Evolutionary conservation across 2,797 vertebrate species (phyloP), one percentile per base, ranked within the genome.

Genomic region (Antennarius maculatus): DNA sequence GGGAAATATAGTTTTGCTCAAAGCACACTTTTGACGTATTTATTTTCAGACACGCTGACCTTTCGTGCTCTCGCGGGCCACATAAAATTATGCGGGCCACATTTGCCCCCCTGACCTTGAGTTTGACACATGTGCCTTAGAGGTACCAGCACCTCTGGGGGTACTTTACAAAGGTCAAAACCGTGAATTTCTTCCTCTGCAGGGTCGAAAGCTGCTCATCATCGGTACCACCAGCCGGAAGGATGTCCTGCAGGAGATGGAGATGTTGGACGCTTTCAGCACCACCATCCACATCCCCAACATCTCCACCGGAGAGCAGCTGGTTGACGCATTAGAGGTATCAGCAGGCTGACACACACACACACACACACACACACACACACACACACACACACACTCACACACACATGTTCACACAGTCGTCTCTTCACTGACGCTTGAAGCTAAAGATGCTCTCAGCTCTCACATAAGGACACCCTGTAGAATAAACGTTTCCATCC

Each of bases 191-290:
- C 0, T 28, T 65, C 5, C 41, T 72, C 60, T 85, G 72, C 90
- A 98, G 97, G 95, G 96, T 5, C 95, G 97, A 29, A 99, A 99
- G 89, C 95, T 99, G 13, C 93, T 99, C 9, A 98, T 99, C 86
- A 97, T 99, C 2, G 97, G 97, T 31, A 99, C 97, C 80, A 98
- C 96, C 15, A 98, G 97, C 85, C 95, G 96, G 82, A 98, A 98
- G 86, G 96, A 98, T 0, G 97, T 99, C 37, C 92, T 99, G 69
- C 96, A 97, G 89, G 97, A 99, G 86, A 99, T 99, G 97, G 97
- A 98, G 81, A 99, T 99, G 97, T 77, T 99, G 31, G 94, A 97
- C 0, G 96, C 96, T 54, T 99, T 99, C 92, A 99, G 97, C 92
- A 99, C 97, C 65, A 97, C 95, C 28, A 94, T 99, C 83, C 96